These are phyloP conservation scores for Ophion obscuratus DNA, from an alignment of 2,888 invertebrate species.

Conservation along the genomic window DNA sequence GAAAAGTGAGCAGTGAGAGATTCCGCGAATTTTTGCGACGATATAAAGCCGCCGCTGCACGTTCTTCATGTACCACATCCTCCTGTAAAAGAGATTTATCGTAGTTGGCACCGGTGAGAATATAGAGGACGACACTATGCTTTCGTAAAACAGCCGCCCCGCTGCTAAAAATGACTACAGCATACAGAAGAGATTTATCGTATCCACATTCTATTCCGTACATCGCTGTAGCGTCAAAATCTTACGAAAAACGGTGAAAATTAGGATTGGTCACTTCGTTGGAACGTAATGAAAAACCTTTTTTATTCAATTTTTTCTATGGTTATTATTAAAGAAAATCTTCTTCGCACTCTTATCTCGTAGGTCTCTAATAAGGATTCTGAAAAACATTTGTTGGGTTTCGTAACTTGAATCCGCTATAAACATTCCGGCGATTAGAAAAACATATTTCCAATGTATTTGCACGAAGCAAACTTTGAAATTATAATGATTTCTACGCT, in stretches of 20 bases:
- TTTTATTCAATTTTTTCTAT: neutral
- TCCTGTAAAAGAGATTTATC: constrained; percentile 58
- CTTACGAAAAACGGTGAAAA: constrained; percentile 15
- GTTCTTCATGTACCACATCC: constrained; percentile 43
- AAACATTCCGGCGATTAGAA: no score
- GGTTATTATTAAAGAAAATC: no score
- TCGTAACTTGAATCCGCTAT: no score
- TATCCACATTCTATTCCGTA: constrained; percentile 33
- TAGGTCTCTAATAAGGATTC: no score
- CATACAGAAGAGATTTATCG: constrained; percentile 33
- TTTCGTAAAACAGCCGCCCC: constrained; percentile 38
- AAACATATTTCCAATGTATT: no score
- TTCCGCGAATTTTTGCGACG: constrained; percentile 36
- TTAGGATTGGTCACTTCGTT: neutral
- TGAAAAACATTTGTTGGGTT: no score
- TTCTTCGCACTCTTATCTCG: no score
- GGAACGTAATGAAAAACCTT: neutral
- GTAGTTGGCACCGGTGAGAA: constrained; percentile 43
- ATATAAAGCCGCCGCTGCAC: constrained; percentile 33
- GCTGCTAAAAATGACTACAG: constrained; percentile 39
- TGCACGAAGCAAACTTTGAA: no score
- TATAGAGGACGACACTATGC: constrained; percentile 45
- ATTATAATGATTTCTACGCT: no score
- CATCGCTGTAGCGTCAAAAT: constrained; percentile 13
- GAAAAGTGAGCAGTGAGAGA: constrained; percentile 30